Conservation (phyloP, 2,113 vertebrate genomes). For the Prinia subflava region DNA sequence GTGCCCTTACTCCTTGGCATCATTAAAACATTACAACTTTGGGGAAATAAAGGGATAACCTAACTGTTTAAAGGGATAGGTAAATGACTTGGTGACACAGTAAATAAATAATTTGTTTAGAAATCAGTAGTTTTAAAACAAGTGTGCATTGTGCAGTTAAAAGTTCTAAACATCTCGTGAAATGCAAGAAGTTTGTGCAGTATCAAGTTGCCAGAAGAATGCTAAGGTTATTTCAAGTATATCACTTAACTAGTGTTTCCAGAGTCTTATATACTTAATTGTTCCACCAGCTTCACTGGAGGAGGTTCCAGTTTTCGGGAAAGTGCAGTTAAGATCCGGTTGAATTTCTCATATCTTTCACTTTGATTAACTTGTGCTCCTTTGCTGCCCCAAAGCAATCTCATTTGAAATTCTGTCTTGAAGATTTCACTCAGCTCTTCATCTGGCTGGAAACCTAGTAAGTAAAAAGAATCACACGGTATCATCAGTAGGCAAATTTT, state of each 20-base stretch:
- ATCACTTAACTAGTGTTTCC: background rate
- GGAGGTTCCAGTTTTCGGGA: slow-evolving; percentile 93
- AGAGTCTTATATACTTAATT: slow-evolving; percentile 63
- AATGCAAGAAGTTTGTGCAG: slow-evolving; percentile 43
- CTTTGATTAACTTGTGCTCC: slow-evolving; percentile 90
- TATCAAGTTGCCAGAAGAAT: slow-evolving; percentile 4
- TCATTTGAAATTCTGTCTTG: slow-evolving; percentile 95
- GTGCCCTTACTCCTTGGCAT: background rate
- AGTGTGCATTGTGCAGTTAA: slow-evolving; percentile 65
- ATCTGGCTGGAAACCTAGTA: slow-evolving; percentile 83
- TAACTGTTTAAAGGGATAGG: background rate
- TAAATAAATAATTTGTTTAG: slow-evolving; percentile 73
- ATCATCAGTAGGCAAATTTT: background rate
- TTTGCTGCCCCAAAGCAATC: slow-evolving; percentile 95
- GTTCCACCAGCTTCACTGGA: slow-evolving; percentile 75
- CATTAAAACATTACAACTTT: background rate
- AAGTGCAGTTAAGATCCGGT: slow-evolving; percentile 91
- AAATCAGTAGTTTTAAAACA: slow-evolving; percentile 78
- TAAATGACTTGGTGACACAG: slow-evolving; percentile 31
- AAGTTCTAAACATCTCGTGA: slow-evolving; percentile 55
- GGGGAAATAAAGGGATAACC: background rate
- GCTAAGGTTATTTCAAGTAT: slow-evolving; percentile 20
- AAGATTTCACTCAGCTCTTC: slow-evolving; percentile 91
- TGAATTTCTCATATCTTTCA: slow-evolving; percentile 92
- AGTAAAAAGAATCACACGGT: slow-evolving; percentile 1